Evolutionary conservation across 2,888 invertebrate genomes (phyloP).

Genomic region (Clusia tigrina): DNA sequence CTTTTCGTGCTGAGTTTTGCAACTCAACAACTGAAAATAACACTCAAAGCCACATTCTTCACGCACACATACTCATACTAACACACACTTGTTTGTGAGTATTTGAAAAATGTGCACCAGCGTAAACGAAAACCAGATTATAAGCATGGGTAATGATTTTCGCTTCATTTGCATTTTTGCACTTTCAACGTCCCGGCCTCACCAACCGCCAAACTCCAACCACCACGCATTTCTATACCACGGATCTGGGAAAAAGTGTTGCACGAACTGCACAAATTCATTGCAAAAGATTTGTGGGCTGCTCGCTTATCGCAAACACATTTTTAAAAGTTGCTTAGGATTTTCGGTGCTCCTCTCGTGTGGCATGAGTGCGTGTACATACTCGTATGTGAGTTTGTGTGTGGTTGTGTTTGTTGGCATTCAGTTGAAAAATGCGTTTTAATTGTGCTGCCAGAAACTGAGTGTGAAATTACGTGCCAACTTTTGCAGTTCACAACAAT

Average conservation of each 20-base stretch:
- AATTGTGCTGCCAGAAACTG: background rate
- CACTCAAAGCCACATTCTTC: background rate
- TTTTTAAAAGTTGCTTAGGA: background rate
- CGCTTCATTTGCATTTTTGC: background rate
- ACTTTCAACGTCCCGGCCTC: background rate
- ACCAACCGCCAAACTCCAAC: background rate
- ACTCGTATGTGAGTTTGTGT: background rate
- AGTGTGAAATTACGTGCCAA: background rate
- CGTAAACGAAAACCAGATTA: background rate
- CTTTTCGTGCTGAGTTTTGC: background rate
- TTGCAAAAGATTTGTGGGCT: background rate
- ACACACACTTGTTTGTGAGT: background rate
- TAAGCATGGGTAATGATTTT: background rate
- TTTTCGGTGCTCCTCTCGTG: too few species aligned
- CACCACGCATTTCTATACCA: background rate
- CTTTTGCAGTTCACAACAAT: background rate
- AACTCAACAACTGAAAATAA: constrained; percentile 9
- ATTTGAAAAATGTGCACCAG: background rate
- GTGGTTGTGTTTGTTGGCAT: background rate
- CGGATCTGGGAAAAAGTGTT: background rate
- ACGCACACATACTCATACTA: background rate
- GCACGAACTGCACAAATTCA: background rate
- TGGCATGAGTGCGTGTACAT: too few species aligned
- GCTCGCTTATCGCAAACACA: background rate
- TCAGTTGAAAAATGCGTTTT: background rate